phyloP scores from a whole-genome alignment of 2,113 vertebrate genomes.

The Tyrannus savana region DNA sequence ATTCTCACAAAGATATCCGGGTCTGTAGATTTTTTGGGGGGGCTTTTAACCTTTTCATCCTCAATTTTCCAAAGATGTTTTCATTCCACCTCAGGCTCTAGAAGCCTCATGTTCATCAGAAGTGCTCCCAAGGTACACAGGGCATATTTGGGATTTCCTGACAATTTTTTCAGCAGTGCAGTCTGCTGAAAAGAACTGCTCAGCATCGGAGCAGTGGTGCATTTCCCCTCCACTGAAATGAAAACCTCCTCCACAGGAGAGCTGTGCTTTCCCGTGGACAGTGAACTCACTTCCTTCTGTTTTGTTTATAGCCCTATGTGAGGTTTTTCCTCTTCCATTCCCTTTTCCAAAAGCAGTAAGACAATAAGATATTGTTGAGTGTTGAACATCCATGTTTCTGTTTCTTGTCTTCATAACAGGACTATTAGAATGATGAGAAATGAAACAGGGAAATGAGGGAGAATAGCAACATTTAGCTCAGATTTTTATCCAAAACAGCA shows the following conservation, averaged over 20 bases:
- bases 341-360: conserved; percentile 38
- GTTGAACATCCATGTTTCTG: conserved; percentile 39
- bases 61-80: not conserved
- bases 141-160: not conserved
- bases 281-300: conserved; percentile 62
- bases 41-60: not conserved
- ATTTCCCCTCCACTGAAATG: not conserved
- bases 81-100: not conserved
- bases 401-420: conserved; percentile 34
- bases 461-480: not conserved
- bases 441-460: not conserved
- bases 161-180: not conserved
- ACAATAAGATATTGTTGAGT: conserved; percentile 60
- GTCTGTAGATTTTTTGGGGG: not conserved
- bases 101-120: not conserved
- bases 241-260: conserved; percentile 3
- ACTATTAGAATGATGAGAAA: conserved; percentile 25
- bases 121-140: not conserved
- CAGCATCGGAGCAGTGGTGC: not conserved
- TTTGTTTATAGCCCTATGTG: conserved; percentile 45
- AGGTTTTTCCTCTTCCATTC: conserved; percentile 64
- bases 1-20: not conserved
- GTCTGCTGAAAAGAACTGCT: not conserved
- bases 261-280: conserved; percentile 16
- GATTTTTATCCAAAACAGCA: not conserved